Evolutionary conservation across 2,797 vertebrate genomes (phyloP), one percentile per base, ranked within the genome.

Genomic region (Tadarida brasiliensis): DNA sequence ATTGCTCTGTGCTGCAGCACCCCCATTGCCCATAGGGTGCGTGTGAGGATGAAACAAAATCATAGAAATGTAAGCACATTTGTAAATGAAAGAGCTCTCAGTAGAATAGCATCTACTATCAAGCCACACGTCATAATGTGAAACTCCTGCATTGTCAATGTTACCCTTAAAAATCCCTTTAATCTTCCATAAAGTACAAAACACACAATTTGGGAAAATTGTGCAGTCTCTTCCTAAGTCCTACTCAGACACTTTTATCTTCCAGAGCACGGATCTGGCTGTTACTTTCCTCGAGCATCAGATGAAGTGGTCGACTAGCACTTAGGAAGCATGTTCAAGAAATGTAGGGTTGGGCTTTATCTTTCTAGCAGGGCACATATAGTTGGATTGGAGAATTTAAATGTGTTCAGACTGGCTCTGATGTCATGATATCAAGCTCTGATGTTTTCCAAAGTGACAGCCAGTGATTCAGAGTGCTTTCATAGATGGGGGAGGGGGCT

Each of bases 241-340:
- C 39, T 39, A 76, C 54, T 90, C 63, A 80, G 30, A 83, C 33
- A 71, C 47, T 76, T 88, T 95, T 83, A 74, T 94, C 82, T 86
- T 61, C 0, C 0, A 15, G 47, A 96, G 86, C 51, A 82, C 1
- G 0, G 49, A 86, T 83, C 24, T 82, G 68, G 24, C 68, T 56
- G 24, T 77, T 94, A 86, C 35, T 86, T 95, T 26, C 10, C 11
- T 77, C 2, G 20, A 91, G 63, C 3, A 65, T 49, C 26, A 35
- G 54, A 22, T 22, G 39, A 95, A 96, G 83, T 80, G 63, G n/a
- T 57, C 3, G 2, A 39, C 63, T 92, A 68, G 12, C 56, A 71
- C 88, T 49, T 94, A 67, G 63, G 35, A 44, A 65, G 11, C 20
- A 61, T 20, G 28, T 22, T 83, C 61, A 71, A 91, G 54, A 93